Percentiles rank a stretch among this genome's conserved stretches.
Evolutionary conservation across 2,888 invertebrate genomes (phyloP).

Genomic region (Scaptomyza cyrtandrae): DNA sequence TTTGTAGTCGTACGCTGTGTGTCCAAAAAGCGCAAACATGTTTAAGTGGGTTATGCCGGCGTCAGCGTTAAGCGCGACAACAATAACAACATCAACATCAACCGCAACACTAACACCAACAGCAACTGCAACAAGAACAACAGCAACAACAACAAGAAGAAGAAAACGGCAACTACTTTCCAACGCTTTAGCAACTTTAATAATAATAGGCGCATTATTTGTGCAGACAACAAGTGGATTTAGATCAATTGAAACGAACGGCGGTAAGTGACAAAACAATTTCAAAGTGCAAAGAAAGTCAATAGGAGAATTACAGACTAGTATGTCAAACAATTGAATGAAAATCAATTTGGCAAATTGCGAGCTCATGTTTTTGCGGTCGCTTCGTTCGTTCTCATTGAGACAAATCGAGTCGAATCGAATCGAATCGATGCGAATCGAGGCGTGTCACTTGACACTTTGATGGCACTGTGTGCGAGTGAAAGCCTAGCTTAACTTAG

Average conservation of each 20-base stretch:
- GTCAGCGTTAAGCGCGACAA: slow-evolving; percentile 45
- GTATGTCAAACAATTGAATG: slow-evolving; percentile 56
- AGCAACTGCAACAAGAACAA: slow-evolving; percentile 24
- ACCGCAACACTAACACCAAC: slow-evolving; percentile 12
- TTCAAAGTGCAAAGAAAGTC: slow-evolving; percentile 58
- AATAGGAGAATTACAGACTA: slow-evolving; percentile 29
- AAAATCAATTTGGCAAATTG: slow-evolving; percentile 78
- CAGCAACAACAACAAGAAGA: slow-evolving; percentile 26
- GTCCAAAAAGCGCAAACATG: slow-evolving; percentile 64
- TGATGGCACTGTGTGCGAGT: slow-evolving; percentile 51
- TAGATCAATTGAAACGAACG: slow-evolving; percentile 75
- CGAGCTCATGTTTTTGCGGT: slow-evolving; percentile 71
- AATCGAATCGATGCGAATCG: background rate
- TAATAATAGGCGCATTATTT: slow-evolving; percentile 76
- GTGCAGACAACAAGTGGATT: slow-evolving; percentile 81
- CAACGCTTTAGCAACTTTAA: slow-evolving; percentile 76
- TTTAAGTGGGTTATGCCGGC: slow-evolving; percentile 79
- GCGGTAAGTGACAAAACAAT: slow-evolving; percentile 74
- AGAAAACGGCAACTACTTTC: slow-evolving; percentile 70
- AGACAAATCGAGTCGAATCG: slow-evolving; percentile 53
- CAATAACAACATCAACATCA: slow-evolving; percentile 26
- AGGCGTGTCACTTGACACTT: slow-evolving; percentile 70
- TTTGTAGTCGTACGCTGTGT: slow-evolving; percentile 28
- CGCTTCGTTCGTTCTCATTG: slow-evolving; percentile 49
- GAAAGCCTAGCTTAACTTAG: slow-evolving; percentile 50